These are phyloP conservation scores for Megaustenia siamemsis DNA, from an alignment of 2,888 invertebrate genomes.

Conservation along the genomic window DNA sequence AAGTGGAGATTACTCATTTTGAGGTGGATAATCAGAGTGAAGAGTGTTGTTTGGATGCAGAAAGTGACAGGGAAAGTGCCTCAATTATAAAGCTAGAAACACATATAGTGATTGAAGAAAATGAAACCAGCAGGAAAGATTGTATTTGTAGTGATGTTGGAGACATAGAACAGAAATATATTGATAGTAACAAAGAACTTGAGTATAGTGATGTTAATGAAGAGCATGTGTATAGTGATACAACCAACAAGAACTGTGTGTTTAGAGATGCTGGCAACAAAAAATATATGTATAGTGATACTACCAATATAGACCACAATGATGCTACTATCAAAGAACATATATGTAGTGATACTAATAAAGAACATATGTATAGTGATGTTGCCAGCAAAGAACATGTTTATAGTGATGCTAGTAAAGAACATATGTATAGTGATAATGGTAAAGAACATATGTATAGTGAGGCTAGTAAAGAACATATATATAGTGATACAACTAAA, in stretches of 20 bases:
- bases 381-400: not conserved
- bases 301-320: not conserved
- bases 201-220: not conserved
- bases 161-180: not conserved
- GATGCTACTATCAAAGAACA: not conserved
- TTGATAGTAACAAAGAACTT: not conserved
- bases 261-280: not conserved
- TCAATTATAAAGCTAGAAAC: no score
- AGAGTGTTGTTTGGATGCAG: not conserved
- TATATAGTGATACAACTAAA: not conserved
- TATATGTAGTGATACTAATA: not conserved
- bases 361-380: not conserved
- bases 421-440: not conserved
- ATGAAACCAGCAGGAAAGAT: no score
- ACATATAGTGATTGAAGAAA: no score
- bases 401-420: not conserved
- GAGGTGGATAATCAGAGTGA: not conserved
- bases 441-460: not conserved
- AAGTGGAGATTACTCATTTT: slow-evolving; percentile 61
- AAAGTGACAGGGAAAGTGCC: no score
- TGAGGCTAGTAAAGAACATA: not conserved
- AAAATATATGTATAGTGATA: not conserved
- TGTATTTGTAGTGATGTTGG: no score
- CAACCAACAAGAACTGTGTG: not conserved
- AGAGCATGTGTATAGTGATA: not conserved